Evolutionary conservation across 2,797 vertebrate species (phyloP), one percentile per base, ranked within the genome.

Genomic region (Euphonia xanthogaster): DNA sequence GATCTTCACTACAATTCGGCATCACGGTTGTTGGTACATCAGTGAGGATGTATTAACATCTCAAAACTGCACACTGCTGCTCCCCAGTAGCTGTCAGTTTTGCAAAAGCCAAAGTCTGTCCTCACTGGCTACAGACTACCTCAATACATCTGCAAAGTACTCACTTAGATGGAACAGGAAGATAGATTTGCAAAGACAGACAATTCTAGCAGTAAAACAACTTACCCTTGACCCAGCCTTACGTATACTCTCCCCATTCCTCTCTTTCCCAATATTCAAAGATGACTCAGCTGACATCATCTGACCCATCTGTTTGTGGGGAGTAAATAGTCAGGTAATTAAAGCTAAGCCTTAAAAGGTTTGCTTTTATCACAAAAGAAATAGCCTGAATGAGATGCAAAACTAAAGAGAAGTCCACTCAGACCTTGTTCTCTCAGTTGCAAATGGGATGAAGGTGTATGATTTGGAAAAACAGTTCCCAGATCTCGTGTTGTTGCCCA

Each of bases 11-110:
- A 4, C 13, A 42, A 2, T 75, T 72, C 33, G 28, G 24, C 14
- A 3, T 12, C 31, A n/a, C 0, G 0, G 15, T 66, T 85, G 27
- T 78, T 2, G 1, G 8, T 19, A 33, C 18, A 19, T 80, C 33
- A 20, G 3, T 15, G 4, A 63, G 81, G 51, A 73, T 27, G 5
- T 51, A 33, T 60, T 86, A 83, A 57, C 28, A 40, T 14, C n/a
- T 83, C 31, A 57, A 33, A 63, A 83, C 35, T 27, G 11, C 22
- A 24, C 10, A 24, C 55, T 21, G 19, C 60, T 73, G 10, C 22
- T 74, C 12, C 25, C 12, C 37, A 67, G n/a, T 40, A 79, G 33
- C 44, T 82, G 48, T 57, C 71, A 82, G 1, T 55, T 86, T 51
- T 86, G 45, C 35, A 51, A 82, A 81, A 55, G 37, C 28, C 13